phyloP scores from a whole-genome alignment of 92 coral and sea anemone species.

The Phenganax stokvisi region DNA sequence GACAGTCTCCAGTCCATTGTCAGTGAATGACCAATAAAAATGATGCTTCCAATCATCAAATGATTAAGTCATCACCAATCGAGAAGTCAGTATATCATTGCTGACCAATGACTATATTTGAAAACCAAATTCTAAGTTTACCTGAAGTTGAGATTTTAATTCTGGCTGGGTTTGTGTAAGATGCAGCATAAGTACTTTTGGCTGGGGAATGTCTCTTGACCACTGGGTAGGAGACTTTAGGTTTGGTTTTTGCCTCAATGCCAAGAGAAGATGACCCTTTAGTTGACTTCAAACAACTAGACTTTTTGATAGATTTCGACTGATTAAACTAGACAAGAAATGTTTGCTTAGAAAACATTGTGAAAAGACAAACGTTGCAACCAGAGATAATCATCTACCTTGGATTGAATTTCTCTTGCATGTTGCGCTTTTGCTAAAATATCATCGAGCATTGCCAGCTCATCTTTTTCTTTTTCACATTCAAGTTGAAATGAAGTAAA shows the following conservation, averaged over 20 bases:
- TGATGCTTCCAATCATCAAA: no score
- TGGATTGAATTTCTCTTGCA: conserved; percentile 73
- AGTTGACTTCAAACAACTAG: conserved; percentile 1
- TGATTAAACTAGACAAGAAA: background rate
- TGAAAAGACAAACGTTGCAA: background rate
- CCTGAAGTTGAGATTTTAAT: conserved; percentile 8
- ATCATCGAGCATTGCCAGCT: conserved; percentile 66
- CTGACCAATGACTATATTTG: no score
- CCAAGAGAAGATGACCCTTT: background rate
- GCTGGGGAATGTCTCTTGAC: conserved; percentile 20
- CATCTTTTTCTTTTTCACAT: conserved; percentile 50
- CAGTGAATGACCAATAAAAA: no score
- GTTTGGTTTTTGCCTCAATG: conserved; percentile 22
- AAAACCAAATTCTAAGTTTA: background rate
- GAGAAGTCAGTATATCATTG: no score
- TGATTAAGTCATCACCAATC: no score
- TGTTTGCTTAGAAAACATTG: background rate
- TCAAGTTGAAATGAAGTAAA: background rate
- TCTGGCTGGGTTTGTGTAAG: conserved; percentile 4
- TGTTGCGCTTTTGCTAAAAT: conserved; percentile 78
- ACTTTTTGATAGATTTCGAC: conserved; percentile 16
- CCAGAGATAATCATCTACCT: conserved; percentile 45
- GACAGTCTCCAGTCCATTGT: no score
- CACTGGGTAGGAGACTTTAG: conserved; percentile 14
- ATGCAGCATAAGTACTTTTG: conserved; percentile 19